Percentiles rank a stretch among this genome's conserved stretches.
Evolutionary conservation across 2,888 invertebrate species (phyloP).

Genomic region (Drosophila melanosoma): DNA sequence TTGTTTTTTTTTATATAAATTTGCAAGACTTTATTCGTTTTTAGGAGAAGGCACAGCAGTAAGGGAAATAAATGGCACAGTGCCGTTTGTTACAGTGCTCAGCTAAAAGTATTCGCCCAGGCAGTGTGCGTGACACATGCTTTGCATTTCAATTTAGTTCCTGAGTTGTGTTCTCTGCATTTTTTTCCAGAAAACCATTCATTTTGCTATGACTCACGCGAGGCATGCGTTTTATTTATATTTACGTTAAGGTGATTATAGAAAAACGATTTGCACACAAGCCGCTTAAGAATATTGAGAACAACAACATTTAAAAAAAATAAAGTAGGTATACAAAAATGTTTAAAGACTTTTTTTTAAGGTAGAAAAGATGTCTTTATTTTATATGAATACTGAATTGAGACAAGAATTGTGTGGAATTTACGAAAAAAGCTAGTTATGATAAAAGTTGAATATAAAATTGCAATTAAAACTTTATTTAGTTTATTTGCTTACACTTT

Average conservation of each 20-base stretch:
- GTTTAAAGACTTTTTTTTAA: background rate
- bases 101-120: slow-evolving; percentile 47
- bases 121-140: slow-evolving; percentile 46
- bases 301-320: background rate
- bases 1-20: slow-evolving; percentile 36
- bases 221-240: slow-evolving; percentile 35
- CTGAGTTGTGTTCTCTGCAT: slow-evolving; percentile 48
- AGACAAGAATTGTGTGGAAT: background rate
- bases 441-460: background rate
- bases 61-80: slow-evolving; percentile 1
- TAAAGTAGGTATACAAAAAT: background rate
- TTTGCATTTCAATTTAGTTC: slow-evolving; percentile 74
- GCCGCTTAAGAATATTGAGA: background rate
- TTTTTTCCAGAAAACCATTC: slow-evolving; percentile 24
- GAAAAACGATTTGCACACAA: slow-evolving; percentile 21
- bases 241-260: background rate
- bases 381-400: background rate
- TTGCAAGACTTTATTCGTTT: slow-evolving; percentile 64
- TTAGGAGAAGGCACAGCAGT: slow-evolving; percentile 15
- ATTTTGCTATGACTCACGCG: slow-evolving; percentile 13
- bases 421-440: background rate
- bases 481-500: background rate
- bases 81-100: slow-evolving; percentile 22
- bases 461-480: too few species aligned
- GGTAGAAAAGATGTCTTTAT: background rate